These are phyloP conservation scores for Thereva unica DNA, from an alignment of 2,888 invertebrate genomes.

Conservation along the genomic window DNA sequence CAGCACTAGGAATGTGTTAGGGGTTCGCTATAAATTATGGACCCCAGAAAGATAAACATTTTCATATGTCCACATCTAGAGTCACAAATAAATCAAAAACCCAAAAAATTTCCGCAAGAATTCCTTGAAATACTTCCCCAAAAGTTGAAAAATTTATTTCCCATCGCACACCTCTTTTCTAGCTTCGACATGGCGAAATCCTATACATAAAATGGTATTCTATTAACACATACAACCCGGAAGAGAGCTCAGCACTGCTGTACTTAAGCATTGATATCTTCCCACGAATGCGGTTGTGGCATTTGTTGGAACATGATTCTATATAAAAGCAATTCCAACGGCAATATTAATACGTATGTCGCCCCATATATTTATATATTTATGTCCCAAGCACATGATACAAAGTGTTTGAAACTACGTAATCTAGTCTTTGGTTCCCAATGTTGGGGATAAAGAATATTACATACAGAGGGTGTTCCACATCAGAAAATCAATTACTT, in stretches of 20 bases:
- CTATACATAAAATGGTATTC: constrained; percentile 23
- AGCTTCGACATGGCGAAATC: background rate
- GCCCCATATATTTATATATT: constrained; percentile 38
- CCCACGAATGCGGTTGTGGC: constrained; percentile 37
- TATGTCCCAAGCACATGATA: constrained; percentile 29
- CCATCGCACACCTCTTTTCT: constrained; percentile 14
- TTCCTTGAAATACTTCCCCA: constrained; percentile 38
- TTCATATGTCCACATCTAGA: constrained; percentile 26
- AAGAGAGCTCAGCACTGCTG: background rate
- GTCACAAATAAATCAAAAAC: constrained; percentile 39
- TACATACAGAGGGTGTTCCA: constrained; percentile 11
- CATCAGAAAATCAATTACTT: constrained; percentile 40
- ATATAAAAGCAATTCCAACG: constrained; percentile 40
- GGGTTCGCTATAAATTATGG: constrained; percentile 37
- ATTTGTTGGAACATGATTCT: constrained; percentile 40
- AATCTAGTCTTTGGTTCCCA: constrained; percentile 13
- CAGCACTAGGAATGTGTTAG: constrained; percentile 22
- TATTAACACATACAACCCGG: constrained; percentile 20
- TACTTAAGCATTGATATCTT: constrained; percentile 17
- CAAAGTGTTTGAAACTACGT: constrained; percentile 17
- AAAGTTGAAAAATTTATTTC: constrained; percentile 36
- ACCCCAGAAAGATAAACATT: constrained; percentile 36
- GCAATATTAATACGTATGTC: constrained; percentile 41
- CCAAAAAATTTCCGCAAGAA: constrained; percentile 37
- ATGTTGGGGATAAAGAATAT: constrained; percentile 2